Evolutionary conservation across 2,113 vertebrate species (phyloP), one percentile per base, ranked within the genome.

Genomic region (Phalacrocorax aristotelis): DNA sequence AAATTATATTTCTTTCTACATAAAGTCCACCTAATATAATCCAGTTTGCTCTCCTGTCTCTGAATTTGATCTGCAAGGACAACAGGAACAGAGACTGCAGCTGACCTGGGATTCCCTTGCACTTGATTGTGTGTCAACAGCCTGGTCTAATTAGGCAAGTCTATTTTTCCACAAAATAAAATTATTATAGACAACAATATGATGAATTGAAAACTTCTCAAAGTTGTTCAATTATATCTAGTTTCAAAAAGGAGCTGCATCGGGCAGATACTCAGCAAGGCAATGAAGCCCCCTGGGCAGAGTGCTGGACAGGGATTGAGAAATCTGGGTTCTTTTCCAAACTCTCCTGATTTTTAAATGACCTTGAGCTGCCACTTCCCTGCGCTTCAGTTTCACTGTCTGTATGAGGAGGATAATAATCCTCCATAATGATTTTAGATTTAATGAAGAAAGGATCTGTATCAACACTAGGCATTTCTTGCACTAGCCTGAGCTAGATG

Each of bases 291-390:
- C 82, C 86, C 75, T 86, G 88, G 79, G 76, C 83, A 86, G 82
- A 72, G 60, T 26, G 70, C 75, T 95, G 95, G 76, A 61, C 36
- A 26, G 46, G 51, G 51, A 92, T 89, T 96, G 88, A 86, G 95
- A 97, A 96, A 96, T 91, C 93, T 70, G 75, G 38, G 20, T 88
- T 89, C 68, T 86, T 83, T 95, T 80, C 84, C 90, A 97, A 77
- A 80, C 36, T 44, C 68, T 90, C 46, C 68, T 90, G 85, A 71
- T 69, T 96, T 96, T 60, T 64, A 90, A 90, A 83, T 17, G 57
- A 94, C 90, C 93, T 97, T 94, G 92, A 93, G 79, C 79, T 94
- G 85, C 46, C 90, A 69, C 60, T 94, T 93, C n/a, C 32, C n/a
- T 83, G 51, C 55, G 76, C 75, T 90, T 87, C 5, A 1, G 66